These are phyloP conservation scores for Psittacula echo DNA, from an alignment of 2,797 vertebrate genomes.

Conservation along the genomic window DNA sequence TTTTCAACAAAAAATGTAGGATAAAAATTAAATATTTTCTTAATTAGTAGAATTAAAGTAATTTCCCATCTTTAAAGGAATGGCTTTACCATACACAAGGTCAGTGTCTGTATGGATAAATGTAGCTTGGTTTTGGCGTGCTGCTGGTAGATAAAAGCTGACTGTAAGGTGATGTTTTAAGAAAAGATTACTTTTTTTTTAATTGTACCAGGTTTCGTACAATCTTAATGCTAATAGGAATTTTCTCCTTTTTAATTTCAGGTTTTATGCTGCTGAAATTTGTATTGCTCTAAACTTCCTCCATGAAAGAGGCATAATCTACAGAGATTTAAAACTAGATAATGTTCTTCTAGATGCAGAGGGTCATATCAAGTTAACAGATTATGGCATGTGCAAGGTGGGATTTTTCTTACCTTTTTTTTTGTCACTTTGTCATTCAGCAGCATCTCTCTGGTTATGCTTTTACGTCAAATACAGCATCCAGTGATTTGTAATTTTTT, in stretches of 20 bases:
- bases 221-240: background rate
- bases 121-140: background rate
- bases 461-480: background rate
- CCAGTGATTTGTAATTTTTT: background rate
- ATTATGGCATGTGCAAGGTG: slow-evolving; percentile 99
- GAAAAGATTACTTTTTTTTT: background rate
- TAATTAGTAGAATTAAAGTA: background rate
- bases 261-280: slow-evolving; percentile 98
- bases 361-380: slow-evolving; percentile 97
- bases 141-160: background rate
- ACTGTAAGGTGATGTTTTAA: background rate
- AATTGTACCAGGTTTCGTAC: background rate
- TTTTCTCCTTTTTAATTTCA: slow-evolving; percentile 56
- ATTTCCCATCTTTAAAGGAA: background rate
- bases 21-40: background rate
- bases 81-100: background rate
- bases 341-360: slow-evolving; percentile 96
- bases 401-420: background rate
- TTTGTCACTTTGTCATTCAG: background rate
- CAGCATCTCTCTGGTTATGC: background rate
- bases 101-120: background rate
- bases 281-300: slow-evolving; percentile 97
- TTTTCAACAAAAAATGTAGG: background rate
- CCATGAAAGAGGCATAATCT: slow-evolving; percentile 97
- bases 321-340: slow-evolving; percentile 96